Evolutionary conservation across 2,113 vertebrate species (phyloP).

Genomic region (Alces alces): DNA sequence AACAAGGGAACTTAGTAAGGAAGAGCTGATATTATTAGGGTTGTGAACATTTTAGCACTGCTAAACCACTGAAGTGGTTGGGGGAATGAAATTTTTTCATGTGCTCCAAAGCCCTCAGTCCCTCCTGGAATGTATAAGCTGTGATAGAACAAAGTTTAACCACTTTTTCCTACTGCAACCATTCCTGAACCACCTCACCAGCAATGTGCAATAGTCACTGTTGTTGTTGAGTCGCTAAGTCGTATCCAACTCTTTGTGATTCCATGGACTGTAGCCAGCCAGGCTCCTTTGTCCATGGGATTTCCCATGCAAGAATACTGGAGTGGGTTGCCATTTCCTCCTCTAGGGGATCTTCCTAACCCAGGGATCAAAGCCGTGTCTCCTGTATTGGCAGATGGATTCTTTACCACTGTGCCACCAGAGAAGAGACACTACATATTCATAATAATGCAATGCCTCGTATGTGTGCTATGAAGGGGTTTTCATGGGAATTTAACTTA

Average conservation of each 20-base stretch:
- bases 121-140: not conserved
- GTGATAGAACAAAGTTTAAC: not conserved
- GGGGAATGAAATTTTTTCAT: not conserved
- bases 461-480: not conserved
- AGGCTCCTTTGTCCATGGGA: not conserved
- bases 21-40: not conserved
- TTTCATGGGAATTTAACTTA: not conserved
- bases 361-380: not conserved
- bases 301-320: not conserved
- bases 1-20: not conserved
- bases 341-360: not conserved
- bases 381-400: not conserved
- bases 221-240: not conserved
- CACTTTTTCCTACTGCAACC: not conserved
- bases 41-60: not conserved
- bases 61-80: not conserved
- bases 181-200: not conserved
- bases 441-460: not conserved
- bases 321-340: not conserved
- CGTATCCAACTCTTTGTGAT: not conserved
- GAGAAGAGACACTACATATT: not conserved
- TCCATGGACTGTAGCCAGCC: not conserved
- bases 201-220: too few relatives aligned
- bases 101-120: not conserved
- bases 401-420: not conserved